Conservation (phyloP, 1,140 invertebrate genomes). For the Lethrus apterus region DNA sequence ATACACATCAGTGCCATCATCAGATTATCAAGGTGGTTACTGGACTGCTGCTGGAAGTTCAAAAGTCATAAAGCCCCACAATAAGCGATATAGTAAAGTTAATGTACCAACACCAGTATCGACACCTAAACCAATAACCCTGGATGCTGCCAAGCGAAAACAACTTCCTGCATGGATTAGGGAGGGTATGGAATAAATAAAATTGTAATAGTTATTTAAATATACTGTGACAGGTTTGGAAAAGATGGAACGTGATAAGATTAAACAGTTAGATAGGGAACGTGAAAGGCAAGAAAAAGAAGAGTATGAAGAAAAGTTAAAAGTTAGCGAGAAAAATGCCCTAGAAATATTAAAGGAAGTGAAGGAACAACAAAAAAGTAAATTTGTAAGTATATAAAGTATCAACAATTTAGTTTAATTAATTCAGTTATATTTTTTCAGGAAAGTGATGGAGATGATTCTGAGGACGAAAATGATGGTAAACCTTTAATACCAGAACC, state of each 20-base stretch:
- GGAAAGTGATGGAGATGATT: constrained; percentile 38
- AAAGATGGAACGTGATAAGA: constrained; percentile 95
- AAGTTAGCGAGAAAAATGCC: constrained; percentile 57
- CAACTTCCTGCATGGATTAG: constrained; percentile 92
- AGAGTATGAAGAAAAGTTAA: constrained; percentile 52
- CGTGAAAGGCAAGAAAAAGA: constrained; percentile 57
- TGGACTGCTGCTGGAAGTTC: constrained; percentile 37
- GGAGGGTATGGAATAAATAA: constrained; percentile 58
- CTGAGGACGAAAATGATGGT: constrained; percentile 27
- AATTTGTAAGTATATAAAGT: constrained; percentile 62
- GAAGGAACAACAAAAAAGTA: constrained; percentile 56
- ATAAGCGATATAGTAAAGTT: constrained; percentile 37
- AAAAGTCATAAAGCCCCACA: constrained; percentile 35
- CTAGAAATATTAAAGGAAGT: constrained; percentile 47
- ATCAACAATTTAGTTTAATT: constrained; percentile 2
- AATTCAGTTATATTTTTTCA: constrained; percentile 17
- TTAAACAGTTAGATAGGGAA: constrained; percentile 77
- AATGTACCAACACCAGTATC: constrained; percentile 31
- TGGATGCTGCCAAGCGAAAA: constrained; percentile 84
- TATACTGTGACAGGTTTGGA: constrained; percentile 58
- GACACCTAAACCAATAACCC: constrained; percentile 34
- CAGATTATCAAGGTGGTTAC: constrained; percentile 25
- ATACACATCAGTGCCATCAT: constrained; percentile 19
- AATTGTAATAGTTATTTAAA: constrained; percentile 8
- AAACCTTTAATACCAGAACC: constrained; percentile 21